phyloP scores from a whole-genome alignment of 2,888 invertebrate genomes.

The Prosapia bicincta region DNA sequence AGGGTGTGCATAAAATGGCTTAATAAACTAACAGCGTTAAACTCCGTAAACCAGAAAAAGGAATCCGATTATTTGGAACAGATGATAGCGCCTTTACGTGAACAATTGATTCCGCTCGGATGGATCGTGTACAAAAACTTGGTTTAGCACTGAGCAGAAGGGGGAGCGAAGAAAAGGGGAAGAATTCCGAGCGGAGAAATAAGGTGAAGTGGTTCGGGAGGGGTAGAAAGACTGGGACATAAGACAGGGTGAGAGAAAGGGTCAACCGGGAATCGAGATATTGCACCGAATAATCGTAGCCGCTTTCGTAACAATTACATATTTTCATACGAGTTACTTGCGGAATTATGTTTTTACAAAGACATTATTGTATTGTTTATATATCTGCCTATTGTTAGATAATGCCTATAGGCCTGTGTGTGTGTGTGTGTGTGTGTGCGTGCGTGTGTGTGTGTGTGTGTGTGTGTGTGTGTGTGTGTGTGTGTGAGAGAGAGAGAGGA shows the following conservation, averaged over 20 bases:
- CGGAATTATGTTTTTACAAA: no score
- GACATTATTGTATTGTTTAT: no score
- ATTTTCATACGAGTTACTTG: no score
- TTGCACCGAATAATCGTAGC: no score
- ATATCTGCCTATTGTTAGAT: no score
- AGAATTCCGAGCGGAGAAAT: constrained; percentile 24
- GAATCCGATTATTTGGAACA: not conserved
- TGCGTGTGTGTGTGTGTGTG: no score
- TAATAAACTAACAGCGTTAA: not conserved
- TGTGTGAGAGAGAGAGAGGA: no score
- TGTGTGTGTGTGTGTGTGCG: no score
- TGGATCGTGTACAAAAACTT: constrained; percentile 27
- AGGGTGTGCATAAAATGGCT: no score
- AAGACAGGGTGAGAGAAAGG: constrained; percentile 18
- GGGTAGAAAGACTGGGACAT: constrained; percentile 23
- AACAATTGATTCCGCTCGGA: not conserved
- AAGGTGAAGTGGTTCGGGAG: constrained; percentile 26
- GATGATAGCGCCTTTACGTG: not conserved
- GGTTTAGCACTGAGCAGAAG: constrained; percentile 29
- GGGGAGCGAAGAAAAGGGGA: constrained; percentile 29
- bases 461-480: no score
- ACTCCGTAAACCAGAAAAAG: not conserved
- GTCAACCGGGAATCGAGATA: not conserved
- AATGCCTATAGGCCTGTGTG: no score
- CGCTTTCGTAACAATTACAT: no score